Evolutionary conservation across 92 coral and sea anemone species (phyloP), one percentile per base, ranked within the genome.

Genomic region (Isaurus tuberculatus): DNA sequence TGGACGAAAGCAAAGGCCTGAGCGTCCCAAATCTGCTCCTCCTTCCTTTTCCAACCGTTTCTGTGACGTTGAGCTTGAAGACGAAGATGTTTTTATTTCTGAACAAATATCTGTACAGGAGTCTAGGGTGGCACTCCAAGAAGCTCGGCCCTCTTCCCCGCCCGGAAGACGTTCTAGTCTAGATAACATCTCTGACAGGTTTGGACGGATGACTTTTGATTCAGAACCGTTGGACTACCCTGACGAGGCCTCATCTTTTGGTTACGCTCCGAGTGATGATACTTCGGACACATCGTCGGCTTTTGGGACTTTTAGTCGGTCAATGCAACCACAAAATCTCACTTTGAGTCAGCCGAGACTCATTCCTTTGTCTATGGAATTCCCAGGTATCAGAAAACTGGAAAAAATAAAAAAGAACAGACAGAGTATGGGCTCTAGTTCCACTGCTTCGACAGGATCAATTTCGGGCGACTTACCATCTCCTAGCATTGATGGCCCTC

Each of bases 181-280:
- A 42, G 90, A 85, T 29, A 88, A 84, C 60, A 36, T 77, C 53
- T 68, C 91, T 26, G 86, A 72, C n/a, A 79, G 89, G 16, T 89
- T 90, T 44, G 79, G 83, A 40, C 86, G 87, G 5, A 83, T 84
- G 53, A 83, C 86, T 28, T 22, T 90, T 5, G 97, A 92, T 31
- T 88, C 90, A 16, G 80, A 84, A 71, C 79, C 86, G 44, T 85
- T 87, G 27, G 92, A 85, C 22, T 86, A 79, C 68, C 80, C 87
- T 70, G 96, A 92, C 72, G 98, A 94, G 65, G 84, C 40, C 20
- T 89, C 95, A 16, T 94, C 98, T 11, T 65, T 91, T 64, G 98
- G 95, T 40, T 94, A 94, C 82, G 94, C 87, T 53, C 95, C 98
- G 22, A 94, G 98, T 71, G 98, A 94, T 80, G 98, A 94, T 74